Evolutionary conservation across 2,113 vertebrate species (phyloP), one percentile per base, ranked within the genome.

Genomic region (Tonatia bakeri): DNA sequence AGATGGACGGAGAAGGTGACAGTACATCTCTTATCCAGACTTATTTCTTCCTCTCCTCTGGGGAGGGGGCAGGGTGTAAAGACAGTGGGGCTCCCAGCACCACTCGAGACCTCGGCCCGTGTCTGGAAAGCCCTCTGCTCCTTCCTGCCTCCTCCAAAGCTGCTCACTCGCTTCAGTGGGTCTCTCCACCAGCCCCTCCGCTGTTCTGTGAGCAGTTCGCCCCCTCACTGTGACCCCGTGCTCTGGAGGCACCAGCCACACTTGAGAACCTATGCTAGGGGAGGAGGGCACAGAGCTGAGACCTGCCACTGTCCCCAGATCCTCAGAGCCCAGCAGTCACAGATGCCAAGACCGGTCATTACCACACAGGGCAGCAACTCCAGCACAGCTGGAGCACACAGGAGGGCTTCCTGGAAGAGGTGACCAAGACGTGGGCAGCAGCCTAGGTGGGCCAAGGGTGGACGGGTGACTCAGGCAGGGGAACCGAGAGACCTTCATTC

Each of bases 351-450:
- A 59, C 38, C 0, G 0, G 0, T 24, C 15, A 43, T 2, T 31
- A n/a, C 33, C 31, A 16, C 24, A 13, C 3, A 70, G 40, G 26
- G 33, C 4, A 15, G 1, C 1, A 12, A n/a, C 4, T 7, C 47
- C 3, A 31, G 26, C 43, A 75, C 3, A 43, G 40, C 26, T 1
- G 0, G 14, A 47, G 70, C 65, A 47, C 40, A 11, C 13, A 8
- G 20, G 33, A 56, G 38, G 76, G 38, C 26, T 77, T 40, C 89
- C 40, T 3, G 7, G 64, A 22, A 20, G 81, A 86, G 89, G 52
- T 0, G 28, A 16, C 0, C 0, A 5, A 8, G 65, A 85, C 43
- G 10, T 2, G 6, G 31, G 40, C 43, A 16, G 77, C 7, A 10
- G 13, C 20, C 31, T 72, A 0, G 0, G 26, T 61, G 45, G 54